Conservation (phyloP, 2,113 vertebrate species). For the Pungitius pungitius region DNA sequence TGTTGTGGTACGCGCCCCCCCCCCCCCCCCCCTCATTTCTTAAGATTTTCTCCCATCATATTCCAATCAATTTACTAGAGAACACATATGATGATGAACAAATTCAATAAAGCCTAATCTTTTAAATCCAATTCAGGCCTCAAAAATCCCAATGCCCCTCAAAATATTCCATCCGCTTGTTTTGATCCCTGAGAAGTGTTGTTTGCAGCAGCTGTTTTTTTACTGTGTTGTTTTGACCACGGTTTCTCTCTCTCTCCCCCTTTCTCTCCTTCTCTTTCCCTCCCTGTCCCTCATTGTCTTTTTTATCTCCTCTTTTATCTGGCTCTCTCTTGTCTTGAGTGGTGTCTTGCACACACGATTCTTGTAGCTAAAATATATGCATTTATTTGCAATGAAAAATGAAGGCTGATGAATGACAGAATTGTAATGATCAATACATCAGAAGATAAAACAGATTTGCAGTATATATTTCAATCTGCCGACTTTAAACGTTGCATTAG, state of each 20-base stretch:
- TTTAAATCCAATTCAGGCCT: constrained; percentile 77
- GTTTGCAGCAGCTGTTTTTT: constrained; percentile 57
- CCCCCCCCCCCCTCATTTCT: constrained; percentile 6
- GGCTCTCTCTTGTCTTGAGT: not conserved
- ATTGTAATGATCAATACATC: not conserved
- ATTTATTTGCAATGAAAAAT: constrained; percentile 5
- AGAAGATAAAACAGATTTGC: not conserved
- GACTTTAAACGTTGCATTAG: not conserved
- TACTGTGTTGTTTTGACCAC: constrained; percentile 60
- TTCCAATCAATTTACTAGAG: constrained; percentile 14
- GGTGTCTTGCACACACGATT: not conserved
- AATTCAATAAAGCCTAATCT: constrained; percentile 76
- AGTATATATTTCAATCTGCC: not conserved
- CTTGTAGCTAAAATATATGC: not conserved
- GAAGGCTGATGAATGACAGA: not conserved
- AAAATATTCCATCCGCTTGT: constrained; percentile 71
- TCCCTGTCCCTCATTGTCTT: constrained; percentile 5
- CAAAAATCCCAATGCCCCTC: constrained; percentile 59
- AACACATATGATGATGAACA: constrained; percentile 60
- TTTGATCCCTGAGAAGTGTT: constrained; percentile 66
- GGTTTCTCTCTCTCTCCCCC: constrained; percentile 32
- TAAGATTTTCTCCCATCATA: constrained; percentile 32
- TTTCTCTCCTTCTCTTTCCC: constrained; percentile 7
- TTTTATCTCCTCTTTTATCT: constrained; percentile 8
- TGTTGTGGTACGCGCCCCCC: constrained; percentile 19